Evolutionary conservation across 1,140 invertebrate genomes (phyloP).

Genomic region (Listronotus oregonensis): DNA sequence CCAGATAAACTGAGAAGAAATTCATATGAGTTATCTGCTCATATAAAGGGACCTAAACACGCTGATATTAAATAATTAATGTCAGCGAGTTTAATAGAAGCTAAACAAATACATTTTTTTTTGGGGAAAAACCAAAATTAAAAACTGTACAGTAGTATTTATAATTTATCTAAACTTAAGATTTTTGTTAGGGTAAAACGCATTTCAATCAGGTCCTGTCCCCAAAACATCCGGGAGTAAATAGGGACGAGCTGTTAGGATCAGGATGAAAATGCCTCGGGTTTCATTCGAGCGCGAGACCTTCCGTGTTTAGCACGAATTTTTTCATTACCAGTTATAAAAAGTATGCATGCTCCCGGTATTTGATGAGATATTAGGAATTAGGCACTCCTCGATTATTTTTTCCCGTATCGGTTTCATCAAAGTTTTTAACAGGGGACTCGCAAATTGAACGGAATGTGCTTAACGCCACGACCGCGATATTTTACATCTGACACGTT

Average conservation of each 20-base stretch:
- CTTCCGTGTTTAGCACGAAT: constrained; percentile 29
- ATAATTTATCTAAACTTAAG: no score
- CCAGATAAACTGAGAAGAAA: no score
- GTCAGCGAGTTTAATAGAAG: no score
- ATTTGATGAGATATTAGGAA: constrained; percentile 35
- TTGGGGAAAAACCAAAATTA: no score
- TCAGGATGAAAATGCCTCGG: constrained; percentile 26
- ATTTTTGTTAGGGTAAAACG: not conserved
- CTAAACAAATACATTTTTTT: no score
- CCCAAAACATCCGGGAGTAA: constrained; percentile 29
- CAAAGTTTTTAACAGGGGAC: constrained; percentile 28
- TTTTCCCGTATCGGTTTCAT: constrained; percentile 11
- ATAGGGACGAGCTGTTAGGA: constrained; percentile 34
- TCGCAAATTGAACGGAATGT: constrained; percentile 33
- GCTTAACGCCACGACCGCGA: constrained; percentile 15
- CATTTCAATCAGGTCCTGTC: constrained; percentile 17
- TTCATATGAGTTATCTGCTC: no score
- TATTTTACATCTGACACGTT: constrained; percentile 36
- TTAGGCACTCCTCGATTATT: constrained; percentile 9
- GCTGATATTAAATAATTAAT: no score
- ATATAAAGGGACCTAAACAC: no score
- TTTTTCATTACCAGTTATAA: constrained; percentile 40
- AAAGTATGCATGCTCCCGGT: constrained; percentile 36
- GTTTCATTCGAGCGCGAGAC: constrained; percentile 16
- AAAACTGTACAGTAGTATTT: no score